Base-by-base conservation (phyloP, 2,797 vertebrate genomes). In the Mionectes olivaceus region DNA sequence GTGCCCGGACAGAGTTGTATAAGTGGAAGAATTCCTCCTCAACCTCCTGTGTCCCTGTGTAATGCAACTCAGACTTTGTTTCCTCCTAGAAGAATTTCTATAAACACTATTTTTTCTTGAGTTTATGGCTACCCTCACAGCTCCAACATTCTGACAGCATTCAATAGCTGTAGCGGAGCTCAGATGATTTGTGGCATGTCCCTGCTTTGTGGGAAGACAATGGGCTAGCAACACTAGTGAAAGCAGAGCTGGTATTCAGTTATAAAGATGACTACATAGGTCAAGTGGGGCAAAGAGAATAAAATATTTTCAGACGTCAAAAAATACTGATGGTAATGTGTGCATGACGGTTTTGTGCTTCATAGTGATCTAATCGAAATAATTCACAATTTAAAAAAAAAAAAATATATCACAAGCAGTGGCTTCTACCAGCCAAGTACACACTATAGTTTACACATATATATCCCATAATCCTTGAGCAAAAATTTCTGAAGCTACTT, bases 121-220 rank as follows among this genome's bases (percentile, higher is more conserved):
- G 64, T 94, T 92, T 70, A 93, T 37, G 69, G 56, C 67, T 91
- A 43, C 22, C 77, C 56, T 67, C 53, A 76, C 17, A 80, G 85
- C 63, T 94, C 71, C 76, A 92, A 49, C 28, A 91, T 78, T 78
- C 83, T 91, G 81, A 77, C 65, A 61, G 32, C n/a, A 74, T 77
- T 93, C 71, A 94, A 74, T 50, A 93, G 60, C 41, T 64, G 46
- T 19, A 83, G 59, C 23, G 25, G 69, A 92, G 82, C 70, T 91
- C 68, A 28, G 73, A 91, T 76, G 83, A 96, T 85, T 76, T 96
- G 77, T 83, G 84, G n/a, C 21, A 44, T 23, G 52, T 43, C 83
- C 35, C 43, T 85, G 53, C 52, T 93, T 44, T 73, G 78, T 4
- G 0, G 55, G 41, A 94, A 96, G 75, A 96, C 83, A 91, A 92